Evolutionary conservation across 2,888 invertebrate species (phyloP), one percentile per base, ranked within the genome.

Genomic region (Torymus aiolomorphi): DNA sequence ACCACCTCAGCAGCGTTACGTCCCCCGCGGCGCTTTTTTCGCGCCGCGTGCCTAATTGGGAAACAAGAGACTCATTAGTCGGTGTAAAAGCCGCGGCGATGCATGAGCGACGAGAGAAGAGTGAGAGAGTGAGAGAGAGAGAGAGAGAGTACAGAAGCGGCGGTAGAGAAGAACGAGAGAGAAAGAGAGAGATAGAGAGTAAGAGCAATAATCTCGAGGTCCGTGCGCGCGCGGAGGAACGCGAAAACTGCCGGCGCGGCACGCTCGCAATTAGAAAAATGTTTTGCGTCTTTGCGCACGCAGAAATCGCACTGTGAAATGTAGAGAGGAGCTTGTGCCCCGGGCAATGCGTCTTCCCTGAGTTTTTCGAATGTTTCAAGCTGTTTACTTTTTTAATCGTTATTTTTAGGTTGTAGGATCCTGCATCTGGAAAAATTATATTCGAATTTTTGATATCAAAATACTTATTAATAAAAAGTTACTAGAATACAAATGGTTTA

Each of bases 41-140:
- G 80, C 76, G 83, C 83, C 76, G 63, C 82, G 82, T 83, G 83
- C 82, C 84, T 86, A 87, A 87, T 86, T 87, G 86, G 85, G 84
- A 85, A 84, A 88, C 86, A 86, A 86, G 84, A 84, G 87, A 87
- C 86, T 87, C 87, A 86, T 87, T 88, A 87, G 83, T 84, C 81
- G 83, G 78, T 76, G 83, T 76, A 83, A 80, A 79, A 76, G 67
- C 80, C 61, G 54, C 31, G n/a, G 69, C 18, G 71, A 18, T 24
- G 51, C 10, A 31, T 31, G 57, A 57, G 54, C n/a, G 49, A n/a
- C 49, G 59, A 49, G 42, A 51, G n/a, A 31, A n/a, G n/a, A n/a
- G n/a, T n/a, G n/a, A n/a, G n/a, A n/a, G n/a, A n/a, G n/a, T n/a
- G n/a, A n/a, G n/a, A n/a, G n/a, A n/a, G n/a, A 31, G 49, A 18